Evolutionary conservation across 2,113 vertebrate genomes (phyloP).

Genomic region (Corythornis madagascariensis): DNA sequence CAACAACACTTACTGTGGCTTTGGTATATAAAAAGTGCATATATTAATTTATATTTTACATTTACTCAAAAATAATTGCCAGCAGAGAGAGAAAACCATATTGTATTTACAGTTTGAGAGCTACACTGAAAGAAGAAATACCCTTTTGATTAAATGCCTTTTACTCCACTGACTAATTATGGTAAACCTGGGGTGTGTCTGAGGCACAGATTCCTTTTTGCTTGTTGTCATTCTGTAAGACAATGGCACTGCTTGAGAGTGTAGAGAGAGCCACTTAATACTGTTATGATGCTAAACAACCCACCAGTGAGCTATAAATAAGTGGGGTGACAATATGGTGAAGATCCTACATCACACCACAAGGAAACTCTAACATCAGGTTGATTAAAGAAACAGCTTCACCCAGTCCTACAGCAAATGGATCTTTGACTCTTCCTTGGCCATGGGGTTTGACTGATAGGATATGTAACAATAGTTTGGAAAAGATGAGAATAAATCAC

Average conservation of each 20-base stretch:
- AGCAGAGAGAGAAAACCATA: not conserved
- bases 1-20: not conserved
- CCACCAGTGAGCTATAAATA: not conserved
- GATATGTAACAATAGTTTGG: not conserved
- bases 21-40: not conserved
- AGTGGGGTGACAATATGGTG: not conserved
- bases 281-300: not conserved
- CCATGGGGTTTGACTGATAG: not conserved
- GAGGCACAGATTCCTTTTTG: not conserved
- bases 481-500: not conserved
- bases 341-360: not conserved
- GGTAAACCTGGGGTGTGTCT: not conserved
- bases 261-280: not conserved
- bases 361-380: not conserved
- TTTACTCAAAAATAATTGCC: not conserved
- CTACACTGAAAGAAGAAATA: not conserved
- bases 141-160: not conserved
- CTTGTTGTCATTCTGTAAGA: not conserved
- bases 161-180: not conserved
- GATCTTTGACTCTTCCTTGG: rapidly evolving
- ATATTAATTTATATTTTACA: not conserved
- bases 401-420: not conserved
- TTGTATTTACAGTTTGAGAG: not conserved
- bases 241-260: not conserved
- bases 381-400: not conserved